A percentile compares a stretch with the other conserved stretches of the same genome.
phyloP scores from a whole-genome alignment of 2,797 vertebrate genomes.

The Pantherophis vulpinus region DNA sequence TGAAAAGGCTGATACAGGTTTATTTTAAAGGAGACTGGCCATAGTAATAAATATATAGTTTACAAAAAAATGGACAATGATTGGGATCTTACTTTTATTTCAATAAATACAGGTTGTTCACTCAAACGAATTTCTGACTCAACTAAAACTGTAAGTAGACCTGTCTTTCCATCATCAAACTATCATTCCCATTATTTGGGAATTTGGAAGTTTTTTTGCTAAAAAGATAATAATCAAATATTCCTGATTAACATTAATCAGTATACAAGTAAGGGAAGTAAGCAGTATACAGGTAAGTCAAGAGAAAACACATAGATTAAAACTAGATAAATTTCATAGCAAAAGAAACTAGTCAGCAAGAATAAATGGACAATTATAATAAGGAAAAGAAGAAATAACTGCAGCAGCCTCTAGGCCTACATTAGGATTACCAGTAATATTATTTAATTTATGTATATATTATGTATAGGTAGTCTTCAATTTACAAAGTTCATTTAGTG shows the following conservation, averaged over 20 bases:
- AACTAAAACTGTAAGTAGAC: background rate
- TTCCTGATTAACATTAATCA: background rate
- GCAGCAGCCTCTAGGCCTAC: background rate
- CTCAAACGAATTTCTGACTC: background rate
- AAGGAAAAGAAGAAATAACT: background rate
- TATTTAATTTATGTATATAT: background rate
- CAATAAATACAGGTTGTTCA: background rate
- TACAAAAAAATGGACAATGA: constrained; percentile 23
- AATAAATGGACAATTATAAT: background rate
- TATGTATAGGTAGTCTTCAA: background rate
- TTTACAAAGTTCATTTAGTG: no score
- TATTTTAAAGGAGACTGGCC: constrained; percentile 74
- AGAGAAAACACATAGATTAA: no score
- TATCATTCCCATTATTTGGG: background rate
- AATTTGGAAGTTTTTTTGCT: background rate
- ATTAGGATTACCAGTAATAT: background rate
- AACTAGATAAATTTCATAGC: background rate
- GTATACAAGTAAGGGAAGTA: background rate
- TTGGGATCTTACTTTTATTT: background rate
- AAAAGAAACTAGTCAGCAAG: background rate
- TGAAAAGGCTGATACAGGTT: constrained; percentile 56
- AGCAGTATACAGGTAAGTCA: background rate
- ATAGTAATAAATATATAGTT: constrained; percentile 47
- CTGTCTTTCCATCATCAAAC: background rate
- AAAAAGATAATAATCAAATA: background rate